Conservation (phyloP, 2,888 invertebrate genomes). For the Ethmia dodecea region DNA sequence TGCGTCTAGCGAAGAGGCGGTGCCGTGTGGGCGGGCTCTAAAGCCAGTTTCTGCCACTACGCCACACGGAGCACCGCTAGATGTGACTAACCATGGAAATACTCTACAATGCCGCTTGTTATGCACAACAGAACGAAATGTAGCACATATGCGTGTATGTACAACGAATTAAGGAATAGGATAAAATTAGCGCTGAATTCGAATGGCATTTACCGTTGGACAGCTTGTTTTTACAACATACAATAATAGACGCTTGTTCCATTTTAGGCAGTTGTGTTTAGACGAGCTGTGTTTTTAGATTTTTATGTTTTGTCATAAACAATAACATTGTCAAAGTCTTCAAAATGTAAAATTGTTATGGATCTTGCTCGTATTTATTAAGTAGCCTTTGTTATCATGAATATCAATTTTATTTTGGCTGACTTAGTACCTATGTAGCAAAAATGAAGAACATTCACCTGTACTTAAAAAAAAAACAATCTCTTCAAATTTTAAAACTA, state of each 20-base stretch:
- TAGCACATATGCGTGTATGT: constrained; percentile 36
- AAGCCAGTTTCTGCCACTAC: constrained; percentile 63
- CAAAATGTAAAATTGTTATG: too few species aligned
- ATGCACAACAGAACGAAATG: constrained; percentile 16
- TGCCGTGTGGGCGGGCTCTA: constrained; percentile 56
- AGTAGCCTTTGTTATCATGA: too few species aligned
- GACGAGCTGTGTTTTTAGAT: constrained; percentile 3
- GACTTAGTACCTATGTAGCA: too few species aligned
- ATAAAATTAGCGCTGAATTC: constrained; percentile 22
- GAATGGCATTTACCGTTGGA: constrained; percentile 35
- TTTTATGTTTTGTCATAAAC: constrained; percentile 1
- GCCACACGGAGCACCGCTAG: constrained; percentile 59
- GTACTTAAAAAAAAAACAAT: too few species aligned
- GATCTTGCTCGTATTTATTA: too few species aligned
- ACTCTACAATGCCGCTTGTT: constrained; percentile 44
- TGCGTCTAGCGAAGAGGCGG: constrained; percentile 58
- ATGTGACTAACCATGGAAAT: constrained; percentile 43
- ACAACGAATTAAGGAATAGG: constrained; percentile 26
- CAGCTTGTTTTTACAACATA: constrained; percentile 39
- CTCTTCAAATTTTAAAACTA: too few species aligned
- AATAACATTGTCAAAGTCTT: too few species aligned
- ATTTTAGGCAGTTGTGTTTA: constrained; percentile 26
- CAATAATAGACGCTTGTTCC: constrained; percentile 37
- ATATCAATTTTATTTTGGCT: too few species aligned
- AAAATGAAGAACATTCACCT: too few species aligned